A percentile compares a stretch with the other conserved stretches of the same genome.
phyloP scores from a whole-genome alignment of 2,797 vertebrate species.

The Peromyscus attwateri region DNA sequence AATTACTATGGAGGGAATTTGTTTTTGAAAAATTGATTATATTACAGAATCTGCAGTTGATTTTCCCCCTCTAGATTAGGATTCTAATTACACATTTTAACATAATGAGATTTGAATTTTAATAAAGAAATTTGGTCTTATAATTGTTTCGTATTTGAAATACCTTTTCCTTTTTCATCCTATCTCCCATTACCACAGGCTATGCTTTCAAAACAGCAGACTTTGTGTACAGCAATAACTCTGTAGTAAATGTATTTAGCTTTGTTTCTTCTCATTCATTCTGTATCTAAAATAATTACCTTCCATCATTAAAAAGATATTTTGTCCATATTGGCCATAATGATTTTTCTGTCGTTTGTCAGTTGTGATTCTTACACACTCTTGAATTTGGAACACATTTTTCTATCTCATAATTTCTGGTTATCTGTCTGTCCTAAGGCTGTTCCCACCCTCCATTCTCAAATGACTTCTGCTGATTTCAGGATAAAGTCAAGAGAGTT shows the following conservation, averaged over 20 bases:
- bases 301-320: background rate
- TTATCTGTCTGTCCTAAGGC: background rate
- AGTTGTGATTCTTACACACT: background rate
- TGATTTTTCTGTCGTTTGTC: background rate
- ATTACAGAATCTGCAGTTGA: conserved; percentile 18
- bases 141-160: conserved; percentile 53
- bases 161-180: background rate
- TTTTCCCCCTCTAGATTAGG: conserved; percentile 28
- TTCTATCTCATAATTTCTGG: background rate
- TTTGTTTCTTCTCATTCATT: background rate
- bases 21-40: conserved; percentile 48
- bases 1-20: conserved; percentile 22
- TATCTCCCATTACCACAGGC: background rate
- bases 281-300: background rate
- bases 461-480: background rate
- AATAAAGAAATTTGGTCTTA: conserved; percentile 51
- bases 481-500: background rate
- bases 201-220: conserved; percentile 8
- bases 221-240: background rate
- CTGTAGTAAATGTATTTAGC: background rate
- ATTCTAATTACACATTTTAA: conserved; percentile 57
- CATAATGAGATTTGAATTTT: conserved; percentile 46
- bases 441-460: background rate
- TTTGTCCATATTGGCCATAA: background rate
- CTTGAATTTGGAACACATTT: background rate